A percentile compares a stretch with the other conserved stretches of the same genome.
phyloP scores from a whole-genome alignment of 2,888 invertebrate genomes.

The Byasa hedistus region DNA sequence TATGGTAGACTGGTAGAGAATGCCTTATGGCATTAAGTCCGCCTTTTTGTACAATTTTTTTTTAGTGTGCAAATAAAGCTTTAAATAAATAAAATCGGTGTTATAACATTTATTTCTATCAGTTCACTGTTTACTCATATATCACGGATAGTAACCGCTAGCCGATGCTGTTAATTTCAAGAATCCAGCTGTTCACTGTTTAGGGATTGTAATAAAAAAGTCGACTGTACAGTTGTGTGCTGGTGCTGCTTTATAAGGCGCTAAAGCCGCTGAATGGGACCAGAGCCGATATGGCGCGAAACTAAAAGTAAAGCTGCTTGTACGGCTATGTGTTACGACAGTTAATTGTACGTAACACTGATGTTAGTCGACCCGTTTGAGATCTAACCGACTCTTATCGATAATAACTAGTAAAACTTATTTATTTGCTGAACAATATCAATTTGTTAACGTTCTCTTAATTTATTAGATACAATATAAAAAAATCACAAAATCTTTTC shows the following conservation, averaged over 20 bases:
- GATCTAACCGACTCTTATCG: background rate
- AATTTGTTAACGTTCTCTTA: too few relatives aligned
- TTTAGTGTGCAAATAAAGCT: too few relatives aligned
- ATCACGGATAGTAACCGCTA: slow-evolving; percentile 34
- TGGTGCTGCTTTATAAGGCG: slow-evolving; percentile 35
- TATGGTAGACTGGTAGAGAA: too few relatives aligned
- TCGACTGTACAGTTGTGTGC: slow-evolving; percentile 33
- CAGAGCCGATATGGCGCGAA: slow-evolving; percentile 21
- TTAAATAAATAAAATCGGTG: too few relatives aligned
- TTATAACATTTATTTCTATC: too few relatives aligned
- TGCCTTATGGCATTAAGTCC: too few relatives aligned
- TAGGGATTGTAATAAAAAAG: slow-evolving; percentile 36
- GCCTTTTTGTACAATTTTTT: too few relatives aligned
- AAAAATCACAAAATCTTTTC: too few relatives aligned
- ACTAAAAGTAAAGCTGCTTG: slow-evolving; percentile 25
- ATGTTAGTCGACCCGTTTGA: background rate
- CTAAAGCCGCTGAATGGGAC: slow-evolving; percentile 36
- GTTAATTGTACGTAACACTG: slow-evolving; percentile 21
- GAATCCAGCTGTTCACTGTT: slow-evolving; percentile 38
- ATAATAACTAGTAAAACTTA: too few relatives aligned
- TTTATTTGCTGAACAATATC: too few relatives aligned
- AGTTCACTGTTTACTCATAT: background rate
- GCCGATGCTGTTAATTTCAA: slow-evolving; percentile 46
- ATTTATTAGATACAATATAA: too few relatives aligned
- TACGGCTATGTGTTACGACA: slow-evolving; percentile 24